Conservation (phyloP, 2,888 invertebrate species). For the Calliphora vomitoria region DNA sequence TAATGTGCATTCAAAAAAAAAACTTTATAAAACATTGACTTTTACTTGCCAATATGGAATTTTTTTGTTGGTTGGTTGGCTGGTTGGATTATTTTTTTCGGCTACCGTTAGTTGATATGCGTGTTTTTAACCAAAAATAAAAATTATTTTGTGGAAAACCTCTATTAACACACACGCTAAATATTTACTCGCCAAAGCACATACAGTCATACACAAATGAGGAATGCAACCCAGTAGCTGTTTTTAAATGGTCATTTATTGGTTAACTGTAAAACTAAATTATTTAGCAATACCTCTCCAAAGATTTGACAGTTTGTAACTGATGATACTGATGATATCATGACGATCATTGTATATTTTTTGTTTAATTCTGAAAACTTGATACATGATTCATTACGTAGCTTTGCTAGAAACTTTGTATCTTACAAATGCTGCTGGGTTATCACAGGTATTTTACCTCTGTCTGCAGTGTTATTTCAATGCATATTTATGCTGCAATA, state of each 20-base stretch:
- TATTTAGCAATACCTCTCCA: no score
- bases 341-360: no score
- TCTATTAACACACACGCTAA: constrained; percentile 49
- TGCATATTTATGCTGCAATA: constrained; percentile 52
- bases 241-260: not conserved
- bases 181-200: constrained; percentile 24
- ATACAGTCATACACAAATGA: not conserved
- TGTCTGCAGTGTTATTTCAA: constrained; percentile 47
- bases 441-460: constrained; percentile 31
- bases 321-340: no score
- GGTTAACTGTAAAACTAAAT: no score
- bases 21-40: constrained; percentile 41
- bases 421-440: constrained; percentile 19
- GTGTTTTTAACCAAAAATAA: constrained; percentile 57
- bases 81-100: not conserved
- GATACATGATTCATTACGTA: no score
- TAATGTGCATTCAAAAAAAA: not conserved
- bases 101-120: constrained; percentile 39
- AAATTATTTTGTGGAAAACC: constrained; percentile 60
- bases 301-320: no score
- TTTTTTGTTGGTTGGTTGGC: constrained; percentile 14
- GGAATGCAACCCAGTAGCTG: not conserved
- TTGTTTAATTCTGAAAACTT: no score
- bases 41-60: constrained; percentile 45
- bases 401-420: no score